Evolutionary conservation across 2,888 invertebrate genomes (phyloP).

Genomic region (Hirudinaria manillensis): DNA sequence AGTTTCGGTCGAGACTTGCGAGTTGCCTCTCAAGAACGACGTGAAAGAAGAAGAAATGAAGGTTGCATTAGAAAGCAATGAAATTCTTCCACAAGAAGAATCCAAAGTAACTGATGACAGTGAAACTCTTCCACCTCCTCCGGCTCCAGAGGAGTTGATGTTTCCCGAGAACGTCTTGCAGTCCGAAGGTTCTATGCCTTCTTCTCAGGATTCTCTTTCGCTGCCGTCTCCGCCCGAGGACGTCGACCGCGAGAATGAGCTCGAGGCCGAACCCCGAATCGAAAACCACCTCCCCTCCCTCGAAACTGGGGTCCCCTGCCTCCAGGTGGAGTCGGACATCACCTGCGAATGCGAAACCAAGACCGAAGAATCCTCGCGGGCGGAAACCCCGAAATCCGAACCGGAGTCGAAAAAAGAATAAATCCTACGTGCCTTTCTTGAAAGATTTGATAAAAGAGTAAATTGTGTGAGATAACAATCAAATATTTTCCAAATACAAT

Average conservation of each 20-base stretch:
- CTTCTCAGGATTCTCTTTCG: background rate
- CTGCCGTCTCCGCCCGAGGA: background rate
- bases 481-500: no score
- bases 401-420: no score
- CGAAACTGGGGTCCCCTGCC: background rate
- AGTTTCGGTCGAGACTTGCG: background rate
- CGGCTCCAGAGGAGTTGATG: background rate
- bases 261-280: background rate
- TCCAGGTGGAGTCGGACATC: no score
- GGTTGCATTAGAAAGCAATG: no score
- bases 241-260: background rate
- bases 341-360: no score
- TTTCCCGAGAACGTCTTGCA: background rate
- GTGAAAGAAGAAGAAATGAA: background rate
- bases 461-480: no score
- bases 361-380: no score
- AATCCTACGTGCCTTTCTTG: no score
- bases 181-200: background rate
- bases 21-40: background rate
- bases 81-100: no score
- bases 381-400: no score
- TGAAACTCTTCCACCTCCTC: background rate
- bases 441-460: no score
- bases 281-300: background rate
- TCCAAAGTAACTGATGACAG: background rate